These are phyloP conservation scores for Marisa cornuarietis DNA, from an alignment of 1,140 invertebrate species.

Conservation along the genomic window DNA sequence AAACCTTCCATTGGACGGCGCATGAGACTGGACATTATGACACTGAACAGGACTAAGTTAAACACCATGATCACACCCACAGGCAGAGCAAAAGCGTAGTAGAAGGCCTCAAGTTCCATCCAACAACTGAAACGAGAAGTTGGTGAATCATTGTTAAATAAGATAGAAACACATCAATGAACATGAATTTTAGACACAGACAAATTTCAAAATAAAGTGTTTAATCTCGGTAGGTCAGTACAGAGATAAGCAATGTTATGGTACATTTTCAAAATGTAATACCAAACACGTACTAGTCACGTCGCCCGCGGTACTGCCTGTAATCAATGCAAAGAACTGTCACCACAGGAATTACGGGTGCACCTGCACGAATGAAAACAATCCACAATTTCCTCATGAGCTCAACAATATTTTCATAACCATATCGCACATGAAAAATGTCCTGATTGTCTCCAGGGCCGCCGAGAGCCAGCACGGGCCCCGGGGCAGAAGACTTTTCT, in stretches of 20 bases:
- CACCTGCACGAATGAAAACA: slow-evolving; percentile 39
- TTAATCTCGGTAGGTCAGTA: not conserved
- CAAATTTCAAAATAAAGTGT: too few species aligned
- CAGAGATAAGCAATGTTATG: not conserved
- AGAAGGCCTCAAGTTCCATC: slow-evolving; percentile 63
- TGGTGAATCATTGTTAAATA: not conserved
- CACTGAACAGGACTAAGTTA: slow-evolving; percentile 64
- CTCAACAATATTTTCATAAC: too few species aligned
- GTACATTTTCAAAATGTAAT: too few species aligned
- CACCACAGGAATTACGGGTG: slow-evolving; percentile 55
- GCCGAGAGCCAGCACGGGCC: too few species aligned
- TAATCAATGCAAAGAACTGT: slow-evolving; percentile 50
- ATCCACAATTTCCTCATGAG: not conserved
- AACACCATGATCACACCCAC: slow-evolving; percentile 62
- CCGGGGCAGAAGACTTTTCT: too few species aligned
- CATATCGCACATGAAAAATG: too few species aligned
- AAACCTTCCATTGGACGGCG: slow-evolving; percentile 50
- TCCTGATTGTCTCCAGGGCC: too few species aligned
- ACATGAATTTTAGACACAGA: too few species aligned
- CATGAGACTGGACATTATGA: slow-evolving; percentile 63
- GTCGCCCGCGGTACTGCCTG: slow-evolving; percentile 52
- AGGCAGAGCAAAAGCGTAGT: slow-evolving; percentile 65
- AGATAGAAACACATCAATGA: too few species aligned
- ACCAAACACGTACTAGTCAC: slow-evolving; percentile 48
- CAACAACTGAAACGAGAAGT: slow-evolving; percentile 61